Percentiles rank a stretch among this genome's conserved stretches.
Conservation (phyloP, 2,113 vertebrate species). For the Micronisus gabar region DNA sequence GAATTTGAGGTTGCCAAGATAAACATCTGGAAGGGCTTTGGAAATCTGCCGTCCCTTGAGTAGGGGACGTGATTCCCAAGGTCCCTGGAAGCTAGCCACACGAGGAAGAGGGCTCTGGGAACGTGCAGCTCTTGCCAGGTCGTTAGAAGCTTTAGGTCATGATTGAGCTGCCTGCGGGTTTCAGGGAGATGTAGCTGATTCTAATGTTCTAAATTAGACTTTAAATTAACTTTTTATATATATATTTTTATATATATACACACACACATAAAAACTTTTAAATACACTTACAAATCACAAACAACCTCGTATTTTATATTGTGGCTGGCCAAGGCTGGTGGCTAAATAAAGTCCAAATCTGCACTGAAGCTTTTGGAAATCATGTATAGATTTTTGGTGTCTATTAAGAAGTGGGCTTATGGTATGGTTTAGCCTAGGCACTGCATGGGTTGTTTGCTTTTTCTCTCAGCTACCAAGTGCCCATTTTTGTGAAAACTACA, state of each 20-base stretch:
- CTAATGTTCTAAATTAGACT: not conserved
- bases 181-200: not conserved
- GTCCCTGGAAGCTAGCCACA: not conserved
- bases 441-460: not conserved
- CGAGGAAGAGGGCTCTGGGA: not conserved
- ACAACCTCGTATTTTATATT: not conserved
- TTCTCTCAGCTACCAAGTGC: not conserved
- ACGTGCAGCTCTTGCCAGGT: not conserved
- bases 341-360: not conserved
- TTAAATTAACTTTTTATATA: not conserved
- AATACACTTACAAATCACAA: not conserved
- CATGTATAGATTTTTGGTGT: not conserved
- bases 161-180: not conserved
- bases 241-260: not conserved
- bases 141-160: not conserved
- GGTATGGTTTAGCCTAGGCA: not conserved
- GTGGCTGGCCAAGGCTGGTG: not conserved
- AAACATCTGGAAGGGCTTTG: slow-evolving; percentile 40
- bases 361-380: not conserved
- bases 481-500: not conserved
- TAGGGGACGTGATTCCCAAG: not conserved
- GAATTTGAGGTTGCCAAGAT: not conserved
- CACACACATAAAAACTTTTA: not conserved
- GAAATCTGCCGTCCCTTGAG: not conserved
- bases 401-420: not conserved